These are phyloP conservation scores for Margarornis squamiger DNA, from an alignment of 2,797 vertebrate species.

Conservation along the genomic window DNA sequence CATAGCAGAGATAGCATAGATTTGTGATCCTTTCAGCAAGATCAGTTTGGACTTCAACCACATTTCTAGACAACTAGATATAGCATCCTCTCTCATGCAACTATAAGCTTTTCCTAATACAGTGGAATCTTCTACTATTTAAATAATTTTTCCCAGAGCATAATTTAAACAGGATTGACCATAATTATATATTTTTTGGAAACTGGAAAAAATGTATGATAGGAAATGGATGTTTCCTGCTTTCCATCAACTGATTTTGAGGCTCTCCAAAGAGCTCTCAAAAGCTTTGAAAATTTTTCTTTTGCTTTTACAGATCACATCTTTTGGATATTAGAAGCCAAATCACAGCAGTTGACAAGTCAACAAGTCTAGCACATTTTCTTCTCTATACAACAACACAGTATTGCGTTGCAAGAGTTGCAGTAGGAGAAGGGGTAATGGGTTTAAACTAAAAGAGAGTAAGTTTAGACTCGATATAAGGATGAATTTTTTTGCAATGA, in stretches of 20 bases:
- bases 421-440: background rate
- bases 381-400: background rate
- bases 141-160: conserved; percentile 31
- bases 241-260: background rate
- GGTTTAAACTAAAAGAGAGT: background rate
- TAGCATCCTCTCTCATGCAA: background rate
- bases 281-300: background rate
- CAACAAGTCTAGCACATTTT: background rate
- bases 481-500: background rate
- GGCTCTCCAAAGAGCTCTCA: background rate
- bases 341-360: background rate
- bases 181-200: conserved; percentile 39
- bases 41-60: background rate
- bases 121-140: conserved; percentile 3
- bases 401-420: background rate
- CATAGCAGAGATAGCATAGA: background rate
- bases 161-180: conserved; percentile 25
- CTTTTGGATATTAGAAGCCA: background rate
- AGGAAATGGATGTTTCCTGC: conserved; percentile 24
- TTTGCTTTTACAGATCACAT: background rate
- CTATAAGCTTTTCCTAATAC: background rate
- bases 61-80: background rate
- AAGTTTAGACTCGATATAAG: background rate
- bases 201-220: background rate
- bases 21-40: background rate